Evolutionary conservation across 2,113 vertebrate species (phyloP), one percentile per base, ranked within the genome.

Genomic region (Himantopus leucocephalus): DNA sequence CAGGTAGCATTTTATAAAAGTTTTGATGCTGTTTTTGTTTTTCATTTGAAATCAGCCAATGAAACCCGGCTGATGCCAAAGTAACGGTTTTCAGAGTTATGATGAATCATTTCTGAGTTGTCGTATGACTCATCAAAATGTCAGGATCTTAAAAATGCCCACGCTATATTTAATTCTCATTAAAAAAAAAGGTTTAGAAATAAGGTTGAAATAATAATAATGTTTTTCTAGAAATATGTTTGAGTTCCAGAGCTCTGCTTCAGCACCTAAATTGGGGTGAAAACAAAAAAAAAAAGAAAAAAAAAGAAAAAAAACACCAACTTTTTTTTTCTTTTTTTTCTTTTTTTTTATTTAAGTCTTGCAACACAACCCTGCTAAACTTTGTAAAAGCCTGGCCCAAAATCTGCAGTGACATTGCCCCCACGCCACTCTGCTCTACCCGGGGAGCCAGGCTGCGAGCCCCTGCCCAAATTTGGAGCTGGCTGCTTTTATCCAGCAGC

Each of bases 81-180:
- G 48, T 87, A 96, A 97, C 88, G 59, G 95, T 97, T 97, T 97
- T 95, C 86, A 74, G 48, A 83, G 81, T 85, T 60, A 86, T 8
- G 76, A 96, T 98, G 97, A 98, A 95, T 98, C 97, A 98, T 48
- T 92, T 92, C 74, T 94, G 95, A 93, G 60, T 75, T 52, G 80
- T 82, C 1, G 4, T 14, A 74, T 50, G 95, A 97, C 59, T 95
- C 93, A 90, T 72, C 89, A 91, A 91, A 96, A 95, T 95, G 73
- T 75, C 83, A 72, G 66, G 71, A 91, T 68, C 87, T 94, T 88
- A 93, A 76, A 97, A 97, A 93, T 62, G 71, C 39, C 82, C 59
- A 26, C 10, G 1, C 94, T 90, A 63, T 92, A 88, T 78, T 92
- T 81, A 37, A 35, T 45, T 70, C 37, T 27, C 73, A 82, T 80